These are phyloP conservation scores for Caenorhabditis drosophilae DNA, from an alignment of 2,888 invertebrate genomes.

Conservation along the genomic window DNA sequence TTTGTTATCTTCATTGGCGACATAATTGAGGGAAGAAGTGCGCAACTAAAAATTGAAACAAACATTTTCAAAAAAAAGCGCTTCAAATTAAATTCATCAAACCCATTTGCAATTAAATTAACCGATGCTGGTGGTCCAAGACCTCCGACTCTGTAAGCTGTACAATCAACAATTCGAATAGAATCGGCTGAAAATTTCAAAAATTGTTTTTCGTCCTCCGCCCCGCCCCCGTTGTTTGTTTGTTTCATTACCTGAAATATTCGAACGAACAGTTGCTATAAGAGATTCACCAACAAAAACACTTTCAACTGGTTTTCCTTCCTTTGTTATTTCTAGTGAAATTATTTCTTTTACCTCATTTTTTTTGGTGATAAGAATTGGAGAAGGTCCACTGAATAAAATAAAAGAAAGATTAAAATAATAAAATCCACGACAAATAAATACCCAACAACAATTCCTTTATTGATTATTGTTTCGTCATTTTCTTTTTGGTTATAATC, in stretches of 20 bases:
- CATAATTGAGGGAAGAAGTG: constrained; percentile 64
- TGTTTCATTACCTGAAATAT: no score
- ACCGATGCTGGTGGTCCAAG: constrained; percentile 53
- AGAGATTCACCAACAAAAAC: constrained; percentile 66
- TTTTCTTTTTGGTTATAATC: constrained; percentile 33
- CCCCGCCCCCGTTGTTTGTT: no score
- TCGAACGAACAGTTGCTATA: constrained; percentile 58
- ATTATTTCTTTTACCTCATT: constrained; percentile 41
- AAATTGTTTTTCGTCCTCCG: no score
- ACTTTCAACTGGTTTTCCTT: constrained; percentile 58
- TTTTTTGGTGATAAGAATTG: constrained; percentile 44
- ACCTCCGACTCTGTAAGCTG: constrained; percentile 65
- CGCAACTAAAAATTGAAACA: constrained; percentile 41
- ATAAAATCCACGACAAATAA: not conserved
- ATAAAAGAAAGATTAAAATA: not conserved
- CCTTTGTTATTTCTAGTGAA: constrained; percentile 57
- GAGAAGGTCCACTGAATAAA: constrained; percentile 59
- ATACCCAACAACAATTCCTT: constrained; percentile 64
- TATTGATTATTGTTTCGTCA: constrained; percentile 39
- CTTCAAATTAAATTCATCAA: no score
- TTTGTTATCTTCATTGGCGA: constrained; percentile 52
- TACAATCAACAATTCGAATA: constrained; percentile 62
- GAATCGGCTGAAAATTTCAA: constrained; percentile 51
- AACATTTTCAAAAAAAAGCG: not conserved
- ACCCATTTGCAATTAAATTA: constrained; percentile 62